Evolutionary conservation across 64 coral and sea anemone species (phyloP).

Genomic region (Montipora cactus): DNA sequence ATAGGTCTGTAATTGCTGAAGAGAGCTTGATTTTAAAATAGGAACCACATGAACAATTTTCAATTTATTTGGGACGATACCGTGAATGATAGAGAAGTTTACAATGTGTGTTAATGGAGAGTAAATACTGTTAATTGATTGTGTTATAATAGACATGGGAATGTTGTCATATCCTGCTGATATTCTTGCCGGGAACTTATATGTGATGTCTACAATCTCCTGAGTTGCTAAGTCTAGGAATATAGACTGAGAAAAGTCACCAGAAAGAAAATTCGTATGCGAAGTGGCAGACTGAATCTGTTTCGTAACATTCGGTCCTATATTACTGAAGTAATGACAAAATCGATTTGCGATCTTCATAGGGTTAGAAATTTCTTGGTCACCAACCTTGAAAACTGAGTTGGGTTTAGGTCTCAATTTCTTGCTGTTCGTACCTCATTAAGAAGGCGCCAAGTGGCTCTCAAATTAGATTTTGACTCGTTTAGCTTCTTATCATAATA

Average conservation of each 20-base stretch:
- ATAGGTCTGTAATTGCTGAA: no score
- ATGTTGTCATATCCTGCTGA: neutral
- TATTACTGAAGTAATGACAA: conserved; percentile 46
- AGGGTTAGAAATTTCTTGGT: conserved; percentile 13
- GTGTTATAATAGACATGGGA: neutral
- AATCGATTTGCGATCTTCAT: conserved; percentile 36
- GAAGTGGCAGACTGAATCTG: neutral
- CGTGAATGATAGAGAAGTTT: neutral
- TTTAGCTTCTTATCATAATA: conserved; percentile 17
- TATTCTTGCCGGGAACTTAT: neutral
- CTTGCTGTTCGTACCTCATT: conserved; percentile 13
- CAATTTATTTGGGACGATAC: neutral
- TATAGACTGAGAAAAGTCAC: neutral
- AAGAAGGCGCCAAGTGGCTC: neutral
- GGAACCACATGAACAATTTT: neutral
- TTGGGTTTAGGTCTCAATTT: neutral
- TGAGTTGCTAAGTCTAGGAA: no score
- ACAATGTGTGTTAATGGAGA: neutral
- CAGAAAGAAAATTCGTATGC: neutral
- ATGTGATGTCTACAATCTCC: no score
- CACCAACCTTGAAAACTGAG: conserved; percentile 15
- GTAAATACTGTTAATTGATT: neutral
- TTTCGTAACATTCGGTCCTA: conserved; percentile 19
- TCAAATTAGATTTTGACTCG: conserved; percentile 21
- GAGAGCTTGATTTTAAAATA: neutral